These are phyloP conservation scores for Pelecanus crispus DNA, from an alignment of 2,113 vertebrate species.

Conservation along the genomic window DNA sequence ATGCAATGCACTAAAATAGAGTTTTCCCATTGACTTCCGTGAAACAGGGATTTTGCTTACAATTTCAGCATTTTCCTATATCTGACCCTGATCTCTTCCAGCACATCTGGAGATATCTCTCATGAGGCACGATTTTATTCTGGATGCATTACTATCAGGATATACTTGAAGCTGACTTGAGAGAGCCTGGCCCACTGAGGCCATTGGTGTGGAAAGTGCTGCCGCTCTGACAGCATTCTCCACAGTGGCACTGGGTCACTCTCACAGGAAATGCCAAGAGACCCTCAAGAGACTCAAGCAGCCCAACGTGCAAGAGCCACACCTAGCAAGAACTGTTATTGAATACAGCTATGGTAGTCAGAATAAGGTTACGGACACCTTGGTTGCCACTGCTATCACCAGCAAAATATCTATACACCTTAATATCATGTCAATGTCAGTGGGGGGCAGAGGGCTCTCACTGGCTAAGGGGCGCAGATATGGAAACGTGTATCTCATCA, in stretches of 20 bases:
- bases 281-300: not conserved
- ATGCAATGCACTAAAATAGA: not conserved
- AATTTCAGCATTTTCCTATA: not conserved
- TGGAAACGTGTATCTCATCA: not conserved
- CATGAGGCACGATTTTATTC: not conserved
- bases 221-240: rapidly evolving
- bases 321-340: not conserved
- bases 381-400: not conserved
- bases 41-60: not conserved
- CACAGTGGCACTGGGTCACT: not conserved
- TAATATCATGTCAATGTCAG: not conserved
- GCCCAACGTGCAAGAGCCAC: not conserved
- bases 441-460: not conserved
- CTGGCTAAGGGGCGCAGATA: not conserved
- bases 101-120: not conserved
- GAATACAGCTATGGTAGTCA: not conserved
- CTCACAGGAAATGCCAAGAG: not conserved
- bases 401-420: not conserved
- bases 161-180: not conserved
- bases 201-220: not conserved
- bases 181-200: not conserved
- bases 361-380: not conserved
- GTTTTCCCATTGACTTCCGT: not conserved
- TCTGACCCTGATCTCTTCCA: not conserved
- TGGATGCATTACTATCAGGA: not conserved